Conservation (phyloP, 2,797 vertebrate genomes). For the Cynopterus sphinx region DNA sequence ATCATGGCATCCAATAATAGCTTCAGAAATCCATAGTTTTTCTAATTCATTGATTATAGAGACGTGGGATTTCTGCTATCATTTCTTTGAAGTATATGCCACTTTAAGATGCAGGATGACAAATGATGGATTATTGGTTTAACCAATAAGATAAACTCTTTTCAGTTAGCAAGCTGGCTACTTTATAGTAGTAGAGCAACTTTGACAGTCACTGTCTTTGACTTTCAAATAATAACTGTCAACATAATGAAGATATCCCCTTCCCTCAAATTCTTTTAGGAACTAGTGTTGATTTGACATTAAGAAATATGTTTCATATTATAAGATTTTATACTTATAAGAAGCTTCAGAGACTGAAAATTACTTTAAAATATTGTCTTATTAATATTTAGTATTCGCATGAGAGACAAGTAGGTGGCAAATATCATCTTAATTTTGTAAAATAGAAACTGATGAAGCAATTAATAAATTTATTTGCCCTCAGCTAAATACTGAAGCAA, state of each 20-base stretch:
- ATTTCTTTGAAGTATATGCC: slow-evolving; percentile 4
- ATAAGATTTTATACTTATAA: slow-evolving; percentile 25
- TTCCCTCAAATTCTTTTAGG: slow-evolving; percentile 14
- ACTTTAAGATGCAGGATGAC: not conserved
- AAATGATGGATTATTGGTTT: not conserved
- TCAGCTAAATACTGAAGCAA: not conserved
- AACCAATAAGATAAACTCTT: not conserved
- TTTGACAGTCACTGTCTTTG: not conserved
- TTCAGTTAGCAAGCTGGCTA: not conserved
- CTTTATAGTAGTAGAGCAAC: not conserved
- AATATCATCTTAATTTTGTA: slow-evolving; percentile 39
- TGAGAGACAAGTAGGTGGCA: not conserved
- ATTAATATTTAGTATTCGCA: slow-evolving; percentile 22
- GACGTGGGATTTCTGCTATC: not conserved
- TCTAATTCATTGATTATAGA: not conserved
- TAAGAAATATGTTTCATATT: not conserved
- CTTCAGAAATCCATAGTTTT: not conserved
- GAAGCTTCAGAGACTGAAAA: slow-evolving; percentile 23
- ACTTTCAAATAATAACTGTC: slow-evolving; percentile 10
- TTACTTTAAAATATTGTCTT: slow-evolving; percentile 15
- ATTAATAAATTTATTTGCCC: not conserved
- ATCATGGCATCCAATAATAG: not conserved
- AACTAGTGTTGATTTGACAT: not conserved
- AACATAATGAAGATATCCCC: slow-evolving; percentile 9
- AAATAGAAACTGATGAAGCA: slow-evolving; percentile 37